Evolutionary conservation across 1,140 invertebrate genomes (phyloP).

Genomic region (Thrips palmi): DNA sequence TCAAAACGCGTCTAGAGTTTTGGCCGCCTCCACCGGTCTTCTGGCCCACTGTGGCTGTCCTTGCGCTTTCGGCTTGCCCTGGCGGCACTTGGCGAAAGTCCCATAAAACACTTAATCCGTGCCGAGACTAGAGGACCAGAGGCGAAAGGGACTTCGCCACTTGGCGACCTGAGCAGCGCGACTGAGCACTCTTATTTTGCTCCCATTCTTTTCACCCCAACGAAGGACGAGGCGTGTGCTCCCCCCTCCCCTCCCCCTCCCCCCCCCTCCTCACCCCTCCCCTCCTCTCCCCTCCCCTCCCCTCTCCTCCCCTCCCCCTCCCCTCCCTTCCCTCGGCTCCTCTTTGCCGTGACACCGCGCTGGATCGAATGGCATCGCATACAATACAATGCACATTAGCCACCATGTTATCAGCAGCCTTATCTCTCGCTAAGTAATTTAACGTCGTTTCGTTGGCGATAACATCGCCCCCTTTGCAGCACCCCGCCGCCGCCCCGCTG

Average conservation of each 20-base stretch:
- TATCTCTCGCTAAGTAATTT: too few relatives aligned
- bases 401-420: too few relatives aligned
- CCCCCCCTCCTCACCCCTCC: conserved; percentile 10
- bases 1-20: too few relatives aligned
- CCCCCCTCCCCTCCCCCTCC: conserved; percentile 13
- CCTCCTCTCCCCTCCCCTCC: conserved; percentile 13
- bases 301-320: conserved; percentile 10
- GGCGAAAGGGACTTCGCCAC: conserved; percentile 6
- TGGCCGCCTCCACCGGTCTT: too few relatives aligned
- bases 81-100: not conserved
- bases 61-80: not conserved
- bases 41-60: too few relatives aligned
- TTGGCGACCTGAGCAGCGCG: conserved; percentile 12
- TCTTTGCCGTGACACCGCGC: too few relatives aligned
- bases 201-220: conserved; percentile 29
- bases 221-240: conserved; percentile 31
- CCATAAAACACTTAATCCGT: conserved; percentile 12
- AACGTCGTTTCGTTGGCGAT: too few relatives aligned
- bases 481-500: too few relatives aligned
- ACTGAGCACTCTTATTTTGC: conserved; percentile 27
- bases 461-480: too few relatives aligned
- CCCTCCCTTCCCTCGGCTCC: too few relatives aligned
- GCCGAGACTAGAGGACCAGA: conserved; percentile 14
- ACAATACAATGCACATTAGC: too few relatives aligned
- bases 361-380: too few relatives aligned